Evolutionary conservation across 64 coral and sea anemone genomes (phyloP), one percentile per base, ranked within the genome.

Genomic region (Dendronephthya gigantea): DNA sequence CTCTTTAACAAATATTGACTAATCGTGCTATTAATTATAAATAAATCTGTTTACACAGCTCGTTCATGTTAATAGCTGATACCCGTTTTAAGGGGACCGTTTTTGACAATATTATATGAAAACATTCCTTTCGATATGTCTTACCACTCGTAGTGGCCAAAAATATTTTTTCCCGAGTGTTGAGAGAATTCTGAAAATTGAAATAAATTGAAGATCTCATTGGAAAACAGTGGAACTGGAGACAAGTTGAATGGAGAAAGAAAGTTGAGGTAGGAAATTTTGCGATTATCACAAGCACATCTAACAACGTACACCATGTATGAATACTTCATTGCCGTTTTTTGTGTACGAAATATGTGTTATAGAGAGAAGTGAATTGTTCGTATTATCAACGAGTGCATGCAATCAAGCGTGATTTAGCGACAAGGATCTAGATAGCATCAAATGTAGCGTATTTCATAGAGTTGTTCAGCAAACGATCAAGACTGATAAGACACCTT

Each of bases 21-120:
- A 62, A 62, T 62, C 55, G 55, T n/a, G 55, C 55, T 62, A 62
- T 62, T 62, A 62, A 62, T 62, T 62, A 62, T 62, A 62, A 62
- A 62, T 62, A 19, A 62, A 62, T 23, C 55, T 6, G 55, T 62
- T 62, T 62, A 62, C 55, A 62, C 55, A 62, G 55, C 25, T 62
- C 55, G 55, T 62, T 62, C 55, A 62, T 62, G 55, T 62, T 62
- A 22, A 62, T n/a, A 62, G 10, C 55, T 62, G 25, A 62, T 62
- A 62, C 16, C 4, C 25, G 19, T 23, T 15, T 23, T 22, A 62
- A 62, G 25, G 55, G 25, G 19, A 62, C 55, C 55, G 25, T n/a
- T 62, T 62, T 62, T 62, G 25, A 23, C 55, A 62, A 62, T 62
- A 62, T n/a, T n/a, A 62, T 62, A n/a, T 19, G 23, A 58, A 4